A percentile compares a stretch with the other conserved stretches of the same genome.
phyloP scores from a whole-genome alignment of 2,888 invertebrate genomes.

The Drosophila subsilvestris region DNA sequence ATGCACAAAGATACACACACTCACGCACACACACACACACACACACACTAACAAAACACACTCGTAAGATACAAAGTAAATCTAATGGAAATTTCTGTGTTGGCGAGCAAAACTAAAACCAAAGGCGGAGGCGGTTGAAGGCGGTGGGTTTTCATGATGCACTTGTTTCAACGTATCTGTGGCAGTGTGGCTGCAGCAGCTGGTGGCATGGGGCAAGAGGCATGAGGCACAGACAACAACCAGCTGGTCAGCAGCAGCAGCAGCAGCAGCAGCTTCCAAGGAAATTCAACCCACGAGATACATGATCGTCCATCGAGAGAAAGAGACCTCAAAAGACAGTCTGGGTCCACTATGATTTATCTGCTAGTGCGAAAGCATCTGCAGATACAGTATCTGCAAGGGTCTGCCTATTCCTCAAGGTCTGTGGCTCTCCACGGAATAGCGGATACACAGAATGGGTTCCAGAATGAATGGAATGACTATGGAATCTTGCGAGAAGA shows the following conservation, averaged over 20 bases:
- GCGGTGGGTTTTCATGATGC: conserved; percentile 1
- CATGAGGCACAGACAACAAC: neutral
- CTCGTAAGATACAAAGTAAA: conserved; percentile 28
- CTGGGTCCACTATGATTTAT: neutral
- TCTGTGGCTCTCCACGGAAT: too few relatives aligned
- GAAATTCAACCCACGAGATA: neutral
- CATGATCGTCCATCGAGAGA: neutral
- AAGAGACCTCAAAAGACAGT: neutral
- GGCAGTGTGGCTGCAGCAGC: neutral
- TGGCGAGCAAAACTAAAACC: conserved; percentile 15
- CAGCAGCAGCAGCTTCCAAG: neutral
- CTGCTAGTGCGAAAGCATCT: neutral
- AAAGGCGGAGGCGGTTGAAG: conserved; percentile 17
- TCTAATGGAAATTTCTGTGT: conserved; percentile 59
- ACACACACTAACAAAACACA: conserved; percentile 6
- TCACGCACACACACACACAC: conserved; percentile 30
- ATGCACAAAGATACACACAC: too few relatives aligned
- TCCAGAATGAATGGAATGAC: too few relatives aligned
- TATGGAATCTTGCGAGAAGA: too few relatives aligned
- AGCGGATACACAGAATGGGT: too few relatives aligned
- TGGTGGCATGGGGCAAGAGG: neutral
- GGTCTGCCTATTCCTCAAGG: neutral
- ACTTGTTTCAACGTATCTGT: neutral
- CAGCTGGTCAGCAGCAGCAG: neutral
- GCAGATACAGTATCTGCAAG: neutral